A percentile compares a stretch with the other conserved stretches of the same genome.
Conservation (phyloP, 2,113 vertebrate species). For the Thomomys bottae region DNA sequence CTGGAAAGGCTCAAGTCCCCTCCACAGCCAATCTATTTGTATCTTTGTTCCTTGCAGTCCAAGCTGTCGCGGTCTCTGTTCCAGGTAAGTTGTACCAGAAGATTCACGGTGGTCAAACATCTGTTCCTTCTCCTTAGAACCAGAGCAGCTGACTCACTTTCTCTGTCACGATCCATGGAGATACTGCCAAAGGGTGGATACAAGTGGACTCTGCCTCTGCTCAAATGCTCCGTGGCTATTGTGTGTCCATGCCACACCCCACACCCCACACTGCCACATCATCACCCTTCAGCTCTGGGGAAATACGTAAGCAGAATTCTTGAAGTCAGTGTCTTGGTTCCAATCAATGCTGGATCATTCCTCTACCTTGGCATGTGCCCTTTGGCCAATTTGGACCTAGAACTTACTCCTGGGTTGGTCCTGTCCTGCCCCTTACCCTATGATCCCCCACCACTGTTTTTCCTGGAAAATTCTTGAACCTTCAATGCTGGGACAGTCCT, state of each 20-base stretch:
- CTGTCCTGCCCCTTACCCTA: background rate
- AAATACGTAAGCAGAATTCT: background rate
- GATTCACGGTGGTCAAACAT: background rate
- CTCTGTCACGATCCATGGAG: background rate
- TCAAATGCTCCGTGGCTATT: background rate
- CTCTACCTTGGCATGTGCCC: background rate
- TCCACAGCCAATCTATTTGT: background rate
- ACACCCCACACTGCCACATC: accelerated
- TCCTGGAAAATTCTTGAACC: too few relatives aligned
- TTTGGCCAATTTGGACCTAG: background rate
- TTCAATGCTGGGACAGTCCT: accelerated
- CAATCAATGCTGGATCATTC: background rate
- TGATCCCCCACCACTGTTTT: background rate
- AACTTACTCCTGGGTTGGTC: background rate
- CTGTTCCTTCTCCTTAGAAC: background rate
- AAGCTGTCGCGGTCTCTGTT: background rate
- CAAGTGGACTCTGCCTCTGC: background rate
- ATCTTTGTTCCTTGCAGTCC: background rate
- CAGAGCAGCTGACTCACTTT: background rate
- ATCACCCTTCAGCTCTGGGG: background rate
- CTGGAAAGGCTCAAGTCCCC: background rate
- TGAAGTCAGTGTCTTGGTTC: accelerated
- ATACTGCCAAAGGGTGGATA: background rate
- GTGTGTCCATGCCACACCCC: accelerated
- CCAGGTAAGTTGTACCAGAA: background rate